Evolutionary conservation across 1,140 invertebrate genomes (phyloP).

Genomic region (Ladona fulva): DNA sequence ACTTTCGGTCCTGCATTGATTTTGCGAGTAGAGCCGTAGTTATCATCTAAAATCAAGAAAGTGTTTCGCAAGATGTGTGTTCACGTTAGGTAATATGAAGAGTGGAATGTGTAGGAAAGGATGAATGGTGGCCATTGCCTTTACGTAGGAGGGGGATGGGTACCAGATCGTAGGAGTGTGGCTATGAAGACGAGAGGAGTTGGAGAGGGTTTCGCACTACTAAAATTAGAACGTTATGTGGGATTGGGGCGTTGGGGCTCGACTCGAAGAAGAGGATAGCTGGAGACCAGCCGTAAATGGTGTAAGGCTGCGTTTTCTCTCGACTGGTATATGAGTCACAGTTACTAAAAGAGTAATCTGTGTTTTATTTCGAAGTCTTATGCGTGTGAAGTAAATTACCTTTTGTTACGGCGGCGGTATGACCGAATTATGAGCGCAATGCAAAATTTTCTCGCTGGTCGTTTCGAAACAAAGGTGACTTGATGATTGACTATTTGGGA

Average conservation of each 20-base stretch:
- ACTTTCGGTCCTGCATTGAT: too few relatives aligned
- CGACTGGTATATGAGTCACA: not conserved
- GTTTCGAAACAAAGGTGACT: too few relatives aligned
- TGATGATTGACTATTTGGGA: too few relatives aligned
- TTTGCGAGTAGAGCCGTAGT: too few relatives aligned
- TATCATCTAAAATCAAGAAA: too few relatives aligned
- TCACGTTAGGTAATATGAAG: too few relatives aligned
- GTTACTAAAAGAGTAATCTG: not conserved
- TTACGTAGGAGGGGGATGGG: not conserved
- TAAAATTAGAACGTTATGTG: slow-evolving; percentile 7
- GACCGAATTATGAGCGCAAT: too few relatives aligned
- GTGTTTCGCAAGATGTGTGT: too few relatives aligned
- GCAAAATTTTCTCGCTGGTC: too few relatives aligned
- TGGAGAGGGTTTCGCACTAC: slow-evolving; percentile 2
- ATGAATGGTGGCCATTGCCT: slow-evolving; percentile 7
- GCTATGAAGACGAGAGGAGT: slow-evolving; percentile 4
- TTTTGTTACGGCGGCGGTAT: too few relatives aligned
- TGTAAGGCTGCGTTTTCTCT: slow-evolving; percentile 3
- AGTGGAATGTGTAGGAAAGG: not conserved
- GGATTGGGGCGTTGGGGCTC: slow-evolving; percentile 4
- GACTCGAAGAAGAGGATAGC: not conserved
- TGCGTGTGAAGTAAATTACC: too few relatives aligned
- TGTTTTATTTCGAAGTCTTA: not conserved
- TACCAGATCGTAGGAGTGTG: not conserved
- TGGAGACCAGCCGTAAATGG: not conserved